A percentile compares a stretch with the other conserved stretches of the same genome.
Conservation (phyloP, 1,140 invertebrate species). For the Drosophila biarmipes region DNA sequence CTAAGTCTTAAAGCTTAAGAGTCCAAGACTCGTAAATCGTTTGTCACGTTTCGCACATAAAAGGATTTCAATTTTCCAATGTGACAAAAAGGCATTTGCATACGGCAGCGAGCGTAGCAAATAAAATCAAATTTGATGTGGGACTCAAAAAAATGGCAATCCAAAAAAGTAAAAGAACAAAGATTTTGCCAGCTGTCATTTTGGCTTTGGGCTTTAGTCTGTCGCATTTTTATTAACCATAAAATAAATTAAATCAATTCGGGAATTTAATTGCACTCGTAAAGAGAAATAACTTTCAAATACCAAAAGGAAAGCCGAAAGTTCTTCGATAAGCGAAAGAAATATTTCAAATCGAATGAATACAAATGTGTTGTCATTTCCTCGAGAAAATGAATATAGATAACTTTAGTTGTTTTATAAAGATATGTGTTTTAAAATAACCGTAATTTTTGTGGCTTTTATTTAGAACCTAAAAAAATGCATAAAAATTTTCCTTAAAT, state of each 20-base stretch:
- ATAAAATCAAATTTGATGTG: conserved; percentile 77
- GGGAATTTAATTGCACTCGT: conserved; percentile 77
- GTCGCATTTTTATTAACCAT: conserved; percentile 74
- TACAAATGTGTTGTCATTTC: conserved; percentile 2
- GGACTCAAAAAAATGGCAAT: conserved; percentile 32
- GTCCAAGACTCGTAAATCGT: conserved; percentile 57
- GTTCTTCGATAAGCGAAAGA: conserved; percentile 1
- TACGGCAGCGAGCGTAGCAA: conserved; percentile 48
- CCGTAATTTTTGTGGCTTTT: too few relatives aligned
- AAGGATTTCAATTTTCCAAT: conserved; percentile 83
- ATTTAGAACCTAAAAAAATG: too few relatives aligned
- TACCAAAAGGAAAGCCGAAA: conserved; percentile 18
- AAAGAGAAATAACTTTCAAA: conserved; percentile 56
- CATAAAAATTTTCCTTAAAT: too few relatives aligned
- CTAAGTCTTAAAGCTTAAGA: conserved; percentile 46
- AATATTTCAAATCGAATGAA: conserved; percentile 21
- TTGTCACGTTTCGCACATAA: conserved; percentile 80
- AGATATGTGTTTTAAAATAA: neutral
- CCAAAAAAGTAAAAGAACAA: conserved; percentile 7
- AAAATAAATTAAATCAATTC: conserved; percentile 83
- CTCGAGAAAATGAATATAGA: conserved; percentile 5
- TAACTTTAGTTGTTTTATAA: neutral
- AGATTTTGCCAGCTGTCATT: conserved; percentile 47
- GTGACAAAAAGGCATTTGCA: conserved; percentile 77
- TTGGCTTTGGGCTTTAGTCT: conserved; percentile 46